Percentiles rank a stretch among this genome's conserved stretches.
Conservation (phyloP, 2,797 vertebrate genomes). For the Graptemys geographica region DNA sequence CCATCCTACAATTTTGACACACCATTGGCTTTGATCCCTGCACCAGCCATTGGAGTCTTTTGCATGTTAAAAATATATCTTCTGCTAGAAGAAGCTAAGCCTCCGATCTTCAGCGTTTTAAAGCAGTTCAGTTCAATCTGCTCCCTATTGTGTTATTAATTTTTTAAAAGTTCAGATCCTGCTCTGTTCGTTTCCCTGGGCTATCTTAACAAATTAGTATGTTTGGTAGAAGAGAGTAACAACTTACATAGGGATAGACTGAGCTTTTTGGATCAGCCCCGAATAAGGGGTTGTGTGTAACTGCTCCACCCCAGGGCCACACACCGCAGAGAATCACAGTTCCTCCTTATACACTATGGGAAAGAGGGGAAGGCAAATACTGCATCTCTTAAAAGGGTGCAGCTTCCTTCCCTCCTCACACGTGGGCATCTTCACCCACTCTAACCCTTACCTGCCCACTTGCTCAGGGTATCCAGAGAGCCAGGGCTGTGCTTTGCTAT, state of each 20-base stretch:
- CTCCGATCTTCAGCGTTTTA: not conserved
- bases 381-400: not conserved
- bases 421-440: not conserved
- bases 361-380: accelerated
- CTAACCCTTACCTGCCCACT: no score
- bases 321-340: not conserved
- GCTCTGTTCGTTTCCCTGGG: not conserved
- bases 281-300: not conserved
- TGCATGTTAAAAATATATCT: not conserved
- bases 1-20: not conserved
- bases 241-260: not conserved
- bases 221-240: not conserved
- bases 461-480: no score
- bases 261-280: not conserved
- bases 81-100: not conserved
- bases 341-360: not conserved
- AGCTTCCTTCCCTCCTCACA: not conserved
- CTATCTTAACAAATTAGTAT: not conserved
- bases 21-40: not conserved
- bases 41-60: not conserved
- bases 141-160: not conserved
- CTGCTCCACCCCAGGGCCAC: not conserved
- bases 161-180: not conserved
- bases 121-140: not conserved
- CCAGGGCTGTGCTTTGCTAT: no score